Evolutionary conservation across 2,888 invertebrate species (phyloP).

Genomic region (Ethmia dodecea): DNA sequence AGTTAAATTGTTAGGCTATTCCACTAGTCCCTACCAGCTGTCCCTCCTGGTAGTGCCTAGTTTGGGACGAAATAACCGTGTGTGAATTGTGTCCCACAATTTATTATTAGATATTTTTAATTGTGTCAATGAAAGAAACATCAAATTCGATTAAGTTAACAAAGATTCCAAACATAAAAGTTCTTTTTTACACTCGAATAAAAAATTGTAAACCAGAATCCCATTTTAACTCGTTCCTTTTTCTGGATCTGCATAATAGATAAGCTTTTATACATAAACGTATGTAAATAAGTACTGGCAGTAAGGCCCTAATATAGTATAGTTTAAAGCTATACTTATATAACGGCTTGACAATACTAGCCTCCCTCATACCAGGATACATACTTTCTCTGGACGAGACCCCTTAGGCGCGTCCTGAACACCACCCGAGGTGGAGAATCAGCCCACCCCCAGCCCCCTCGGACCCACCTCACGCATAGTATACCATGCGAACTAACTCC

Average conservation of each 20-base stretch:
- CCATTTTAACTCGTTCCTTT: constrained; percentile 64
- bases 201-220: constrained; percentile 21
- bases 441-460: constrained; percentile 31
- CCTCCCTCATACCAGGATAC: constrained; percentile 75
- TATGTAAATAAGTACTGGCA: constrained; percentile 71
- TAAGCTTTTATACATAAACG: constrained; percentile 59
- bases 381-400: constrained; percentile 76
- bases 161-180: too few relatives aligned
- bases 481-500: constrained; percentile 72
- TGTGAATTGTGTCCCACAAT: too few relatives aligned
- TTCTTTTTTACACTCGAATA: too few relatives aligned
- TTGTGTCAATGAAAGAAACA: too few relatives aligned
- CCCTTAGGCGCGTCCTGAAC: constrained; percentile 62
- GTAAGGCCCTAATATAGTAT: constrained; percentile 50
- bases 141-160: too few relatives aligned
- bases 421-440: constrained; percentile 36
- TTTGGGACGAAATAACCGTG: too few relatives aligned
- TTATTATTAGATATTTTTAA: too few relatives aligned
- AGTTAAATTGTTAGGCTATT: too few relatives aligned
- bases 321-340: constrained; percentile 76
- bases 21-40: too few relatives aligned
- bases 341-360: constrained; percentile 75
- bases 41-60: too few relatives aligned
- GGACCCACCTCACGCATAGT: constrained; percentile 58
- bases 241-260: constrained; percentile 75